Conservation (phyloP, 2,797 vertebrate species). For the Coilia nasus region DNA sequence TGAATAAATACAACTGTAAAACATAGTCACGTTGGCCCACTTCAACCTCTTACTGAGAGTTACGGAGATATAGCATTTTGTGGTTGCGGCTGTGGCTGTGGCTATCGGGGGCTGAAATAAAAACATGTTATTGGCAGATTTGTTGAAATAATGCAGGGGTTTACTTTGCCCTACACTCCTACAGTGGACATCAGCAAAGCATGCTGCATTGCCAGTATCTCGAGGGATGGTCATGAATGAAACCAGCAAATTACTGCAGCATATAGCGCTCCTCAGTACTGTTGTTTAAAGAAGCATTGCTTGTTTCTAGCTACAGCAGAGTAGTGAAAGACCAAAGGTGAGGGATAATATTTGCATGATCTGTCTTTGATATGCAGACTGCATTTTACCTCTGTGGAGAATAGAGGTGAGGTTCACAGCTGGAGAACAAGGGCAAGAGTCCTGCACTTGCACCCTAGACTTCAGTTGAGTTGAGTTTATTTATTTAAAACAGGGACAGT, state of each 20-base stretch:
- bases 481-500: too few relatives aligned
- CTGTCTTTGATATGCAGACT: neutral
- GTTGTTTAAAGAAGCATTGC: neutral
- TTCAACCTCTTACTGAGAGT: neutral
- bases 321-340: neutral
- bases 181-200: neutral
- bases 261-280: neutral
- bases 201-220: neutral
- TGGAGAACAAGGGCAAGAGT: neutral
- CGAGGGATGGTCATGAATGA: neutral
- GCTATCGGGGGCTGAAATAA: neutral
- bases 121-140: conserved; percentile 16
- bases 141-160: conserved; percentile 23
- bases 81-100: neutral
- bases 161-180: conserved; percentile 1
- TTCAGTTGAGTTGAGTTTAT: too few relatives aligned
- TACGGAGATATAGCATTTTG: conserved; percentile 2
- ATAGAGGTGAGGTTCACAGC: neutral
- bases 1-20: conserved; percentile 18
- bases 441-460: neutral
- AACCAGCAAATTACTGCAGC: neutral
- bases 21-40: neutral
- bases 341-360: neutral
- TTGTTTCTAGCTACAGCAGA: neutral
- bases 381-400: neutral